Percentiles rank a stretch among this genome's conserved stretches.
phyloP scores from a whole-genome alignment of 1,140 invertebrate genomes.

The Neodiprion virginianus region DNA sequence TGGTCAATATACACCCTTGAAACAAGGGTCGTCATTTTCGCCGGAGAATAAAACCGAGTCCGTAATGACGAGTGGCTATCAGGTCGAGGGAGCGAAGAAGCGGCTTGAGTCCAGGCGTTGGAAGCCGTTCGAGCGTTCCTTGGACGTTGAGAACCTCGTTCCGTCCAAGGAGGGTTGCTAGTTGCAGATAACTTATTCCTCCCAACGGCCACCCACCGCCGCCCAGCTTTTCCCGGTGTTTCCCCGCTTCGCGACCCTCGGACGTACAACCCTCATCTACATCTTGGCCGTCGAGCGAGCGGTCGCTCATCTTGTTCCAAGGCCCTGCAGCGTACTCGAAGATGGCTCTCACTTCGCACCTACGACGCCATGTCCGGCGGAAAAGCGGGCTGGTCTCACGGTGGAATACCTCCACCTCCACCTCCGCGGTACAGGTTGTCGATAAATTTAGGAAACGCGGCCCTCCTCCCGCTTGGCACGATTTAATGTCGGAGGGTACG shows the following conservation, averaged over 20 bases:
- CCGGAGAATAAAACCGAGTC: neutral
- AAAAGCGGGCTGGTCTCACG: too few species aligned
- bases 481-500: too few species aligned
- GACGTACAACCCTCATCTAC: conserved; percentile 36
- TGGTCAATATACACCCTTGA: neutral
- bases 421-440: conserved; percentile 53
- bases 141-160: neutral
- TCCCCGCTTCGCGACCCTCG: conserved; percentile 30
- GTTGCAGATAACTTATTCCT: conserved; percentile 60
- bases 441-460: conserved; percentile 51
- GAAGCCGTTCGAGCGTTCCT: conserved; percentile 31
- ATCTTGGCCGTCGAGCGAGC: conserved; percentile 37
- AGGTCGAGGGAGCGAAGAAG: too few species aligned
- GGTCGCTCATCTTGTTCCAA: conserved; percentile 30
- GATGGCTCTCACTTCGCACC: conserved; percentile 13
- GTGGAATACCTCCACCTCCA: too few species aligned
- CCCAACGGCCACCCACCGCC: conserved; percentile 26
- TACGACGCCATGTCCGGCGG: neutral
- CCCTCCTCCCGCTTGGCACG: too few species aligned
- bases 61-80: too few species aligned
- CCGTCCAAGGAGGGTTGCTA: conserved; percentile 24
- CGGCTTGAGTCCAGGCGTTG: too few species aligned
- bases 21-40: neutral
- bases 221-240: neutral
- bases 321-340: conserved; percentile 1